Base-by-base conservation (phyloP, 2,113 vertebrate genomes). In the Syngnathus typhle region DNA sequence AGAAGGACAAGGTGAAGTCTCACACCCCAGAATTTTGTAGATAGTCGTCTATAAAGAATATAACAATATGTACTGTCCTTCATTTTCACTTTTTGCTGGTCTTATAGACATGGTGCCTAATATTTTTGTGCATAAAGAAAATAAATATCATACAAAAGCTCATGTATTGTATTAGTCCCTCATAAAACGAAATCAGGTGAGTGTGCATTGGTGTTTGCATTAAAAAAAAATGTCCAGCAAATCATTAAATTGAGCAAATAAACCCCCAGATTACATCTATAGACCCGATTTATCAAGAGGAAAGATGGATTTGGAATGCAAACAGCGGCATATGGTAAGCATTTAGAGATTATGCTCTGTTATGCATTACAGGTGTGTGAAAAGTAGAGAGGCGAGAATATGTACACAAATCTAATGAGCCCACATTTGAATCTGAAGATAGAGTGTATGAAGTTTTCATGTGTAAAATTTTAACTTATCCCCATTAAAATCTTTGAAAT, bases 261-360 rank as follows among this genome's bases (percentile, higher is more conserved):
- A 82, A 72, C 67, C 63, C 23, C 32, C 0, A 65, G 68, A 85
- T 75, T 71, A 43, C 70, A 55, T 75, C 58, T 71, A 47, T 16
- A 47, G 80, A 79, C 71, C 72, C 76, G 83, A 70, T 66, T 65
- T 80, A 81, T 84, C 63, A 75, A 77, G 78, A 79, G 16, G 76
- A 63, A 55, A 78, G 78, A 82, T 80, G 77, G 76, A 82, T 85
- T 76, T 79, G 66, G 63, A 75, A 69, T 73, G 67, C 75, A 86
- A 86, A 84, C 74, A 82, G 39, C 58, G 66, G 52, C 86, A 86
- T 86, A 79, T 87, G 85, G 85, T 68, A 69, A 70, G 49, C 80
- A 65, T 77, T 87, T 75, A 52, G 51, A 47, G 69, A 75, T 81
- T 80, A 78, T 10, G 18, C 67, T 80, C 67, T 70, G 36, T 61